These are phyloP conservation scores for Cremastinae sp. DNA, from an alignment of 2,888 invertebrate species.

Conservation along the genomic window DNA sequence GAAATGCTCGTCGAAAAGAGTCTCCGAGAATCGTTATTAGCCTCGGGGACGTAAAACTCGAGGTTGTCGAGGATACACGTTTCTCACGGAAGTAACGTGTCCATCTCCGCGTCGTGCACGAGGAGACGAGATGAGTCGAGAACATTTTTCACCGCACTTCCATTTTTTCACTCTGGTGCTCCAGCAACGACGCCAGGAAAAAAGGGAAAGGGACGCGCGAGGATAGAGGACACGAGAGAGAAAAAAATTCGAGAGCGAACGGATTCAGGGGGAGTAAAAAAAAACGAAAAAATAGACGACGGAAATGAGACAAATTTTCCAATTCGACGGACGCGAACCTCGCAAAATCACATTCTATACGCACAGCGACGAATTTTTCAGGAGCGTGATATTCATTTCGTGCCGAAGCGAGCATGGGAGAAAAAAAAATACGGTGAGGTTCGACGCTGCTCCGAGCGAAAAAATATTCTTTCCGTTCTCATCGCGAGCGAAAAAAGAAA, in stretches of 20 bases:
- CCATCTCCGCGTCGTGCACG: neutral
- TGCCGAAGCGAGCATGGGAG: neutral
- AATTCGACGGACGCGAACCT: conserved; percentile 7
- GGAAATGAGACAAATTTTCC: neutral
- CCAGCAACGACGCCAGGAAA: neutral
- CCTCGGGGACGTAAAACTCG: neutral
- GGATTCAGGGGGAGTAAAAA: neutral
- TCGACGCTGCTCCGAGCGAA: no score
- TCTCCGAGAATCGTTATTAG: conserved; percentile 36
- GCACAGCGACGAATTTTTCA: conserved; percentile 41
- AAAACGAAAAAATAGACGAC: neutral
- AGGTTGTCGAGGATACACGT: neutral
- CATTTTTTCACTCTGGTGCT: neutral
- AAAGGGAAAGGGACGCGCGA: neutral
- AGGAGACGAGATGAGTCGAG: no score
- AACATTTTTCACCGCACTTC: conserved; percentile 1
- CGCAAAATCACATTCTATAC: conserved; percentile 32
- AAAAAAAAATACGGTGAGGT: neutral
- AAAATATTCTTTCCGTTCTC: no score
- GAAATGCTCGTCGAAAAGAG: conserved; percentile 62
- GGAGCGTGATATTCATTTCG: neutral
- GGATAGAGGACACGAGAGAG: neutral
- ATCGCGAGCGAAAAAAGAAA: no score
- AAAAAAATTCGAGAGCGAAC: neutral
- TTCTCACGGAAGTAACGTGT: neutral